phyloP scores from a whole-genome alignment of 2,113 vertebrate genomes.

The Cardinalis cardinalis region DNA sequence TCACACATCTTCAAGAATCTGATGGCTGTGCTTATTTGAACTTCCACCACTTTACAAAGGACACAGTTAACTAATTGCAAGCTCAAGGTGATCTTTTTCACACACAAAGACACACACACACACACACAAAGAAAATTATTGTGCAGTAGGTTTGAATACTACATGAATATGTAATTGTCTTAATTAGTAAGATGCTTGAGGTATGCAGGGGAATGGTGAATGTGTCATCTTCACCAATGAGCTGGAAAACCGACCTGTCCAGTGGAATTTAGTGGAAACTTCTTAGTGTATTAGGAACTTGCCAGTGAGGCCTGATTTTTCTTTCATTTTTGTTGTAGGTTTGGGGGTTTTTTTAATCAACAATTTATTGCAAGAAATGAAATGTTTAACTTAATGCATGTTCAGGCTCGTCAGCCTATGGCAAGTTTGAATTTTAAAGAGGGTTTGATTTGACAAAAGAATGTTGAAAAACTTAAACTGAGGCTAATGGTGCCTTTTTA shows the following conservation, averaged over 20 bases:
- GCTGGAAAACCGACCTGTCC: conserved; percentile 16
- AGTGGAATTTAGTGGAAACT: neutral
- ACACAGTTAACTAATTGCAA: neutral
- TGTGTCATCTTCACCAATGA: neutral
- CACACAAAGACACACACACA: neutral
- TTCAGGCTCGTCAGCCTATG: neutral
- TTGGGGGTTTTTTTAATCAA: neutral
- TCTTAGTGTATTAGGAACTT: neutral
- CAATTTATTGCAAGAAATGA: neutral
- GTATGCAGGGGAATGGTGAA: neutral
- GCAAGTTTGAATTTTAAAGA: conserved; percentile 15
- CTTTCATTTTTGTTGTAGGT: neutral
- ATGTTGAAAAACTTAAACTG: conserved; percentile 24
- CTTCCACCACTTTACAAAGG: neutral
- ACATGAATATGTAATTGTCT: neutral
- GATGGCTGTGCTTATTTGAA: conserved; percentile 47
- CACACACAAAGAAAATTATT: neutral
- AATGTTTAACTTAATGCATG: conserved; percentile 9
- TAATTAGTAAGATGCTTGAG: neutral
- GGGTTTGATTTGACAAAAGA: conserved; percentile 22
- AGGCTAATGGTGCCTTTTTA: conserved; percentile 41
- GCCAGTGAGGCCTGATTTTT: neutral
- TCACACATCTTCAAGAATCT: conserved; percentile 59
- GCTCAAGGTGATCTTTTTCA: neutral
- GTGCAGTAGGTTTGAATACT: neutral